These are phyloP conservation scores for Exocentrus adspersus DNA, from an alignment of 2,888 invertebrate genomes.

Conservation along the genomic window DNA sequence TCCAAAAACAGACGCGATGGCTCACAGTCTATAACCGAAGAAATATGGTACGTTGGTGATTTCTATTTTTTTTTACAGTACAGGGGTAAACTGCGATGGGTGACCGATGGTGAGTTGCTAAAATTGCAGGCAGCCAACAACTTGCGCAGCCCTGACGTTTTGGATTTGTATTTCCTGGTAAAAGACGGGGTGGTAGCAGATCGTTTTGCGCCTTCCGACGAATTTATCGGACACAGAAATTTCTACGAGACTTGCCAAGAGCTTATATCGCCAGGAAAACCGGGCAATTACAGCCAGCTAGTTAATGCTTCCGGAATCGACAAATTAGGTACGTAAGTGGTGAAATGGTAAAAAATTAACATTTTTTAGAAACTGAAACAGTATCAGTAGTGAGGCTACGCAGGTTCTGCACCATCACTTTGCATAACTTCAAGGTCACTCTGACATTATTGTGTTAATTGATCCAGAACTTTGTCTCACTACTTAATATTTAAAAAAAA, in stretches of 20 bases:
- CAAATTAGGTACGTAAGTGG: conserved; percentile 47
- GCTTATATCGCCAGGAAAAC: conserved; percentile 35
- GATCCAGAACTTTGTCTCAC: conserved; percentile 39
- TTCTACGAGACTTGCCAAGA: conserved; percentile 53
- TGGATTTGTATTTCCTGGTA: conserved; percentile 41
- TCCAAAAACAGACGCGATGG: too few species aligned
- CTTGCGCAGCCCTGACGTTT: conserved; percentile 56
- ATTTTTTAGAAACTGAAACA: too few species aligned
- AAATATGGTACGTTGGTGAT: too few species aligned
- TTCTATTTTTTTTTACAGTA: conserved; percentile 52
- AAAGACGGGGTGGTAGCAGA: conserved; percentile 34
- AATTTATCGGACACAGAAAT: conserved; percentile 45
- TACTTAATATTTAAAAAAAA: too few species aligned
- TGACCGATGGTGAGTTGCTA: conserved; percentile 51
- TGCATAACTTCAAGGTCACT: too few species aligned
- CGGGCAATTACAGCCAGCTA: conserved; percentile 50
- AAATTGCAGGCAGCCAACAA: conserved; percentile 44
- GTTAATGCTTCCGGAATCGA: conserved; percentile 54
- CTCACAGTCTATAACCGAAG: too few species aligned
- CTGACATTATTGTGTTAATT: too few species aligned
- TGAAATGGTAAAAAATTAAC: too few species aligned
- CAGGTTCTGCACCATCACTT: too few species aligned
- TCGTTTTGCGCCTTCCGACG: conserved; percentile 39
- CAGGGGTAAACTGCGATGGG: conserved; percentile 57
- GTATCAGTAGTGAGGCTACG: too few species aligned